A percentile compares a stretch with the other conserved stretches of the same genome.
phyloP scores from a whole-genome alignment of 2,797 vertebrate species.

The Silurus lanzhouensis region DNA sequence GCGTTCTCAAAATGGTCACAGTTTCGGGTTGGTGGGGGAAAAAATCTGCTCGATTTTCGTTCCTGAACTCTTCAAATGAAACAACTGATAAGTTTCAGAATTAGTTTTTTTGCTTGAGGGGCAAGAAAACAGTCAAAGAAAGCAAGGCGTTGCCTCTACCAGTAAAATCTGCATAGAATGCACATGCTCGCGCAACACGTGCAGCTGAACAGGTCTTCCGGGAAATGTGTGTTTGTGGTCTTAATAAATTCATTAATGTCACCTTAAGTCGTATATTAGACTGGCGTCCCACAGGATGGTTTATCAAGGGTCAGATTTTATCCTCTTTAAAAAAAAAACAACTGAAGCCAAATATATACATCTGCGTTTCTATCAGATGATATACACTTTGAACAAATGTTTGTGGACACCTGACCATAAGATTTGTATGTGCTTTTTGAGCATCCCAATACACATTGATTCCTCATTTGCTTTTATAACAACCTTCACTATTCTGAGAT shows the following conservation, averaged over 20 bases:
- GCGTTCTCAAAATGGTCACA: too few species aligned
- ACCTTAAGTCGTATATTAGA: background rate
- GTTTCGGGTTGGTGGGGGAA: too few species aligned
- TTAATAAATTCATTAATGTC: slow-evolving; percentile 9
- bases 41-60: too few species aligned
- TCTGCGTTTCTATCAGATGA: too few species aligned
- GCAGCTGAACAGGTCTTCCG: background rate
- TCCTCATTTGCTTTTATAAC: too few species aligned
- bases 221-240: background rate
- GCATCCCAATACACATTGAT: too few species aligned
- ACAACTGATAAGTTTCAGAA: background rate
- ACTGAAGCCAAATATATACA: too few species aligned
- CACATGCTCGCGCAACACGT: background rate
- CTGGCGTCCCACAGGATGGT: background rate
- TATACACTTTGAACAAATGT: too few species aligned
- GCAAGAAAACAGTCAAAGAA: background rate
- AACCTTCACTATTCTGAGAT: too few species aligned
- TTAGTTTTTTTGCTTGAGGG: background rate
- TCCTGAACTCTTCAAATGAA: background rate
- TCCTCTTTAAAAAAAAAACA: background rate
- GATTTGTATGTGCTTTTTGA: too few species aligned
- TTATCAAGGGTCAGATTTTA: background rate
- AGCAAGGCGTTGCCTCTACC: background rate
- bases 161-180: background rate
- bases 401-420: too few species aligned